Evolutionary conservation across 2,888 invertebrate genomes (phyloP).

Genomic region (Philonicus albiceps): DNA sequence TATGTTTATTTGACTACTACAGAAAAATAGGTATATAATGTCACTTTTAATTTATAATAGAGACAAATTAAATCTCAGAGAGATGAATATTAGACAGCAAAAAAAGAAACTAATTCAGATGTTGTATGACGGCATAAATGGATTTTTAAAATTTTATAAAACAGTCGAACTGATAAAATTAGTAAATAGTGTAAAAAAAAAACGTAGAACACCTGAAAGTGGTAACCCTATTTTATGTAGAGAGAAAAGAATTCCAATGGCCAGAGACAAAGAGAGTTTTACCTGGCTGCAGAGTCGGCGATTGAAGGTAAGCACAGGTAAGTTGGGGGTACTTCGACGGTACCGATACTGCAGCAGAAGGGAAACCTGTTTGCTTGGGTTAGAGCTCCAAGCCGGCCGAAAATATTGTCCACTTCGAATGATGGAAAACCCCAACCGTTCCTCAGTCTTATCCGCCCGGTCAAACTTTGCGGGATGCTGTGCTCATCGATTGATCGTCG

Average conservation of each 20-base stretch:
- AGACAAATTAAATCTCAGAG: too few relatives aligned
- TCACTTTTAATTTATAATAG: too few relatives aligned
- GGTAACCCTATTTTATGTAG: background rate
- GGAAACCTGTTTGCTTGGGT: slow-evolving; percentile 11
- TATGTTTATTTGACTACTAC: too few relatives aligned
- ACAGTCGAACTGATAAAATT: too few relatives aligned
- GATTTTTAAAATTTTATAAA: too few relatives aligned
- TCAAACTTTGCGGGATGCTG: background rate
- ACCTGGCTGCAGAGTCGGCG: background rate
- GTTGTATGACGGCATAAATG: too few relatives aligned
- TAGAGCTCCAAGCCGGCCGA: background rate
- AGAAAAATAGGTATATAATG: too few relatives aligned
- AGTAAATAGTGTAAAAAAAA: too few relatives aligned
- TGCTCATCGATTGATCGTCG: background rate
- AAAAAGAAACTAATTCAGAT: too few relatives aligned
- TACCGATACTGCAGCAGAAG: background rate
- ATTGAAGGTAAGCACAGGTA: background rate
- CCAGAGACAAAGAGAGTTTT: background rate
- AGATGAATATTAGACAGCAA: too few relatives aligned
- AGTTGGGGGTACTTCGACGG: background rate
- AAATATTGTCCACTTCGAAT: background rate
- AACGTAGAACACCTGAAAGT: background rate
- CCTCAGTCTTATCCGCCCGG: background rate
- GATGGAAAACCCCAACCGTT: background rate
- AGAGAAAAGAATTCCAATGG: background rate